Percentiles rank a stretch among this genome's conserved stretches.
Evolutionary conservation across 92 coral and sea anemone species (phyloP).

Genomic region (Palythoa caribaeorum): DNA sequence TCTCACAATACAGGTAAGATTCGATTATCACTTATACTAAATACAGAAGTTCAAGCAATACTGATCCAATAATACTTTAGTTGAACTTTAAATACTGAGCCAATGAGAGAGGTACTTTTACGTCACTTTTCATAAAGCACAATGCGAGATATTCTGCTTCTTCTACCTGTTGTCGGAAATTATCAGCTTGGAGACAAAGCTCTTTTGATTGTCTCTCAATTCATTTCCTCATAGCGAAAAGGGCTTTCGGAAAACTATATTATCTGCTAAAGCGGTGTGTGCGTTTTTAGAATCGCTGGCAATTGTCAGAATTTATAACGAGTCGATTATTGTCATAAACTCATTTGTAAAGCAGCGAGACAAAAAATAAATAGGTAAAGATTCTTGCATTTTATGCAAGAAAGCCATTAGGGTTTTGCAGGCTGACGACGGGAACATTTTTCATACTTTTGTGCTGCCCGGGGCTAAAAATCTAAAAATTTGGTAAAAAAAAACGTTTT

Average conservation of each 20-base stretch:
- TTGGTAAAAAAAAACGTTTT: no score
- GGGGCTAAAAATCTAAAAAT: no score
- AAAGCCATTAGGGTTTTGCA: no score
- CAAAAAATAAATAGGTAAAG: background rate
- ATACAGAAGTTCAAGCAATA: background rate
- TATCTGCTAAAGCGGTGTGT: background rate
- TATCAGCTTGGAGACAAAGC: background rate
- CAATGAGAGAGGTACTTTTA: background rate
- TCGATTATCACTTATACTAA: background rate
- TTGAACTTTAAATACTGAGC: background rate
- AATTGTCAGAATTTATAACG: background rate
- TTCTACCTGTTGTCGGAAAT: slow-evolving; percentile 11
- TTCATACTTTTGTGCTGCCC: no score
- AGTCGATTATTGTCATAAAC: background rate
- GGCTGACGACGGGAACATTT: no score
- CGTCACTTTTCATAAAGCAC: background rate
- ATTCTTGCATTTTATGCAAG: no score
- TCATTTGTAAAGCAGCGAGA: slow-evolving; percentile 28
- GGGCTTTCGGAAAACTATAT: background rate
- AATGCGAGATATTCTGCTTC: no score
- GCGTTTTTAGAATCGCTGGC: no score
- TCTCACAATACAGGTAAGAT: slow-evolving; percentile 84
- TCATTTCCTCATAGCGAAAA: slow-evolving; percentile 24
- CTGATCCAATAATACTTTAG: background rate
- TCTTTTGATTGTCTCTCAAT: background rate